Percentiles rank a stretch among this genome's conserved stretches.
Evolutionary conservation across 1,140 invertebrate species (phyloP).

Genomic region (Scaptomyza hsui): DNA sequence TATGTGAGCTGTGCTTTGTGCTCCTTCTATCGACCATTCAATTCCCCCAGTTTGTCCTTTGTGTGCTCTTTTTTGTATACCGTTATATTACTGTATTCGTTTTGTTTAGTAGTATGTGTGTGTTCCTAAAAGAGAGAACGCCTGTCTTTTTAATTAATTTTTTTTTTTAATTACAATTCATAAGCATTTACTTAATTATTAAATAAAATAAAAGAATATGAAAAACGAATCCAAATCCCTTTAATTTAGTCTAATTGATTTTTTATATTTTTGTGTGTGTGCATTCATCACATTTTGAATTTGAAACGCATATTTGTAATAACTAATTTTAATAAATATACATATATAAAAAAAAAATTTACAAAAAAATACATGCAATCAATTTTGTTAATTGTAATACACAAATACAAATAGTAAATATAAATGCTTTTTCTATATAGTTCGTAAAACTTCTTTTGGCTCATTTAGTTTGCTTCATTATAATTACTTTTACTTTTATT

Average conservation of each 20-base stretch:
- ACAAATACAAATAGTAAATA: slow-evolving; percentile 12
- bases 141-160: slow-evolving; percentile 24
- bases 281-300: slow-evolving; percentile 57
- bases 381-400: slow-evolving; percentile 44
- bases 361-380: slow-evolving; percentile 18
- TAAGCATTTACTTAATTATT: slow-evolving; percentile 77
- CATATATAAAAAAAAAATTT: slow-evolving; percentile 18
- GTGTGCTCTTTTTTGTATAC: slow-evolving; percentile 23
- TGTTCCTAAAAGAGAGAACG: slow-evolving; percentile 32
- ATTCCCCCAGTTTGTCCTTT: background rate
- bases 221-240: slow-evolving; percentile 7
- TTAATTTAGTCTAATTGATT: slow-evolving; percentile 26
- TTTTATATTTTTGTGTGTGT: slow-evolving; percentile 80
- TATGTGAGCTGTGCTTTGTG: slow-evolving; percentile 4
- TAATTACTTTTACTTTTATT: slow-evolving; percentile 21
- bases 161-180: slow-evolving; percentile 46
- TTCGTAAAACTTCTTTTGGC: slow-evolving; percentile 11
- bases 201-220: slow-evolving; percentile 31
- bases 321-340: slow-evolving; percentile 51
- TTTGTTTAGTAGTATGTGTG: slow-evolving; percentile 41
- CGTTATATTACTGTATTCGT: slow-evolving; percentile 4
- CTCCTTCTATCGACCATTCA: background rate
- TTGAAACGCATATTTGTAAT: slow-evolving; percentile 45
- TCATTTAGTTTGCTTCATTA: slow-evolving; percentile 33
- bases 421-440: slow-evolving; percentile 37